phyloP scores from a whole-genome alignment of 2,888 invertebrate species.

The Sesia apiformis region DNA sequence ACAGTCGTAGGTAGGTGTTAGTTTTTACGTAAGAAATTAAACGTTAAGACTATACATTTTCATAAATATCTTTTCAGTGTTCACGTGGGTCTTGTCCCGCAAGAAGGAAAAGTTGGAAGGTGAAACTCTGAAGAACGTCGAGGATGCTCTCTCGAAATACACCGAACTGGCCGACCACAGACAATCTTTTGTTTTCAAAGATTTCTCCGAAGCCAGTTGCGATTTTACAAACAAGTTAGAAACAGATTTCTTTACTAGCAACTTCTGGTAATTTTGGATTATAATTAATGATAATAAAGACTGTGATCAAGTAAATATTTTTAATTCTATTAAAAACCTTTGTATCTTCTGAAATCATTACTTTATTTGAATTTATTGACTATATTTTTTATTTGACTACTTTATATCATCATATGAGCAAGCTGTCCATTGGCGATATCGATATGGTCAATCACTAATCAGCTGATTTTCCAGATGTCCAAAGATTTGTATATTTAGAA shows the following conservation, averaged over 20 bases:
- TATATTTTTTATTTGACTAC: too few species aligned
- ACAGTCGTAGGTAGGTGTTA: too few species aligned
- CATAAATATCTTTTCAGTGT: constrained; percentile 30
- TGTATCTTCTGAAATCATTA: too few species aligned
- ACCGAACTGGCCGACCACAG: constrained; percentile 47
- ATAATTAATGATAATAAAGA: neutral
- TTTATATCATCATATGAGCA: too few species aligned
- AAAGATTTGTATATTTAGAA: too few species aligned
- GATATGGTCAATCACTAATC: too few species aligned
- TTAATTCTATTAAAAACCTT: too few species aligned
- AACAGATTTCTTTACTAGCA: constrained; percentile 49
- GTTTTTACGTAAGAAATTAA: too few species aligned
- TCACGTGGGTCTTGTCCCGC: constrained; percentile 52
- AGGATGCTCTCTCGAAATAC: constrained; percentile 45
- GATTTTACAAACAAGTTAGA: constrained; percentile 37
- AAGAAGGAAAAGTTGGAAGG: constrained; percentile 45
- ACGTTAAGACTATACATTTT: too few species aligned
- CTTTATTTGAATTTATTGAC: too few species aligned
- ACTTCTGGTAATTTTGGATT: constrained; percentile 41
- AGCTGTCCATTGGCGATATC: too few species aligned
- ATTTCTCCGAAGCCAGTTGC: constrained; percentile 44
- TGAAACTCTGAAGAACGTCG: constrained; percentile 39
- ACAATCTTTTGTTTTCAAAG: constrained; percentile 47
- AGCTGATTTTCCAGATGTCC: too few species aligned
- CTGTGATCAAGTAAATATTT: neutral